Conservation (phyloP, 2,113 vertebrate species). For the Empidonax traillii region DNA sequence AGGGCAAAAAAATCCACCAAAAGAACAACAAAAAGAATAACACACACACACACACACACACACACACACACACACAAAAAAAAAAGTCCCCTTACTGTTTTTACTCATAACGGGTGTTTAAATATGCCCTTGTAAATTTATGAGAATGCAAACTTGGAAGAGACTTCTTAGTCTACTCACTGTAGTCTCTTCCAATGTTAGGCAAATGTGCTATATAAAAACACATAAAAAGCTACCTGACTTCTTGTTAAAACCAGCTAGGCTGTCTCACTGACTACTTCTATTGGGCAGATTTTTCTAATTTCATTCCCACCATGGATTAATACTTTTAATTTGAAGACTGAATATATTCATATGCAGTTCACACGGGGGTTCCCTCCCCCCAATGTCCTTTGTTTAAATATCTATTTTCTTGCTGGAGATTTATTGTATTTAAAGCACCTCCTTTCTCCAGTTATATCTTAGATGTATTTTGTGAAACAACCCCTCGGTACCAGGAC, state of each 20-base stretch:
- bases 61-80: not conserved
- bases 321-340: not conserved
- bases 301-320: not conserved
- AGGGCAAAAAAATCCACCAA: not conserved
- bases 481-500: not conserved
- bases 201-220: not conserved
- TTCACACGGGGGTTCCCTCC: not conserved
- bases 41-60: not conserved
- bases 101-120: not conserved
- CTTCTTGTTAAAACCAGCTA: not conserved
- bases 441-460: not conserved
- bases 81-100: not conserved
- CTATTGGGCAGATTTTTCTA: not conserved
- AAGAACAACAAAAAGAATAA: not conserved
- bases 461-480: not conserved
- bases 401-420: not conserved
- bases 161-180: not conserved
- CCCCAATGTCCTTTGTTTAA: not conserved
- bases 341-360: not conserved
- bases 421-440: not conserved
- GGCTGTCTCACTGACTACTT: not conserved
- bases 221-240: not conserved
- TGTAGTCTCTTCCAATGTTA: not conserved
- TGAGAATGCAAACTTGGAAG: not conserved
- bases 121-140: not conserved